These are phyloP conservation scores for Danio tinwini DNA, from an alignment of 2,797 vertebrate genomes.

Conservation along the genomic window DNA sequence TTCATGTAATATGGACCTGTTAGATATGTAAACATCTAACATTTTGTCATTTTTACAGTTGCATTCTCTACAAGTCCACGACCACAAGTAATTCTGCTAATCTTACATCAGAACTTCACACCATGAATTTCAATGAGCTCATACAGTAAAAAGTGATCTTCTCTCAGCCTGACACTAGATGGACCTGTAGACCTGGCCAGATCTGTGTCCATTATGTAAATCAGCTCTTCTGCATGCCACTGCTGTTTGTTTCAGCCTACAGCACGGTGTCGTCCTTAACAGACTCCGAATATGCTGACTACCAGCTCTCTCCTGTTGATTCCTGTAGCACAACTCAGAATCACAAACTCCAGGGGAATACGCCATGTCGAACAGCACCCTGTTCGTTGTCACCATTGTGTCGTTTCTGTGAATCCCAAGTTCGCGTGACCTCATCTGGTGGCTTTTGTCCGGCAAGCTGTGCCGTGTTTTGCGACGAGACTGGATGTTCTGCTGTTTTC, in stretches of 20 bases:
- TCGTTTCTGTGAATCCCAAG: slow-evolving; percentile 26
- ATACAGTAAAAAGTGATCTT: slow-evolving; percentile 13
- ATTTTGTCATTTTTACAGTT: background rate
- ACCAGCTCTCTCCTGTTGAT: slow-evolving; percentile 2
- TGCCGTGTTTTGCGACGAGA: slow-evolving; percentile 59
- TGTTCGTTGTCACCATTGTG: slow-evolving; percentile 19
- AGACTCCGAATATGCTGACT: slow-evolving; percentile 8
- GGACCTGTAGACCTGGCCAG: slow-evolving; percentile 44
- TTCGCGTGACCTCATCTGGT: slow-evolving; percentile 34
- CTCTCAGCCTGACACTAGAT: slow-evolving; percentile 50
- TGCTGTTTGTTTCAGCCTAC: slow-evolving; percentile 54
- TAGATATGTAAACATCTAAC: too few relatives aligned
- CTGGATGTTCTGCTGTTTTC: slow-evolving; percentile 39
- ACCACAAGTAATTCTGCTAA: background rate
- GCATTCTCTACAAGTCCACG: background rate
- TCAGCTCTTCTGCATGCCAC: slow-evolving; percentile 52
- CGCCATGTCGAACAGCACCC: background rate
- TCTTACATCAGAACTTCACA: slow-evolving; percentile 8
- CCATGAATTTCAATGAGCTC: background rate
- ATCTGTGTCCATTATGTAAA: slow-evolving; percentile 58
- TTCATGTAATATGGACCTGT: too few relatives aligned
- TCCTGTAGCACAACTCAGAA: slow-evolving; percentile 5
- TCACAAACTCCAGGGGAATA: slow-evolving; percentile 2
- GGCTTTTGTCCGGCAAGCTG: slow-evolving; percentile 45
- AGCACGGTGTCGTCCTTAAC: slow-evolving; percentile 35